phyloP scores from a whole-genome alignment of 2,797 vertebrate species.

The Notolepis coatsorum region DNA sequence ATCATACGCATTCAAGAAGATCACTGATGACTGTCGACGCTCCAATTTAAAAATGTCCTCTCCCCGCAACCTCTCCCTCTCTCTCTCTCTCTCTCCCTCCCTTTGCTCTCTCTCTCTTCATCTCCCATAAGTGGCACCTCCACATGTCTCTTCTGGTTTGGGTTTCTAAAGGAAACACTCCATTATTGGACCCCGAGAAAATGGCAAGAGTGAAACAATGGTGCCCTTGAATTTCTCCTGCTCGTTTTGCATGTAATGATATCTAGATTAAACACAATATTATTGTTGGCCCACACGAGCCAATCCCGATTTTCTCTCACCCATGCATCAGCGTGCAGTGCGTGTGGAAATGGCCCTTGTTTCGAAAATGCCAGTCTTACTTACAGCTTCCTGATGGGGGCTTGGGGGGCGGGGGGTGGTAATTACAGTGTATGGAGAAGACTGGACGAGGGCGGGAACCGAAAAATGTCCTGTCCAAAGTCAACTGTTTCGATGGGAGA shows the following conservation, averaged over 20 bases:
- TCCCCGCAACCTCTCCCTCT: constrained; percentile 25
- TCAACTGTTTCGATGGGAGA: constrained; percentile 17
- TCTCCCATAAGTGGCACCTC: constrained; percentile 50
- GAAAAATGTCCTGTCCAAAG: constrained; percentile 31
- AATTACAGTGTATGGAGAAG: constrained; percentile 50
- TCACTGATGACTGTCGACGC: not conserved
- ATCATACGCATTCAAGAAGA: not conserved
- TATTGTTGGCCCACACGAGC: constrained; percentile 75
- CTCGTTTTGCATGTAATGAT: constrained; percentile 77
- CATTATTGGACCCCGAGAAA: constrained; percentile 59
- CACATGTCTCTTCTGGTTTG: constrained; percentile 60
- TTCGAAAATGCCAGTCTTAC: constrained; percentile 60
- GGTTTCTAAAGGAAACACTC: constrained; percentile 74
- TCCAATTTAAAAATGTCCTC: not conserved
- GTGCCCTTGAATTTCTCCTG: constrained; percentile 76
- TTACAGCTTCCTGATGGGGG: constrained; percentile 50
- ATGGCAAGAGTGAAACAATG: constrained; percentile 68
- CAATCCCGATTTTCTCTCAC: constrained; percentile 68
- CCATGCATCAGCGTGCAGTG: constrained; percentile 58
- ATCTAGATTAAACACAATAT: constrained; percentile 83
- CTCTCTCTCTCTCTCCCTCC: constrained; percentile 3
- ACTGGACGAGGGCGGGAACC: constrained; percentile 16
- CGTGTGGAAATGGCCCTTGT: constrained; percentile 62
- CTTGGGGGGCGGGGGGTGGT: constrained; percentile 33
- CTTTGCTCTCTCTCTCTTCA: not conserved